Conservation (phyloP, 2,113 vertebrate genomes). For the Rhinopomastus cyanomelas region DNA sequence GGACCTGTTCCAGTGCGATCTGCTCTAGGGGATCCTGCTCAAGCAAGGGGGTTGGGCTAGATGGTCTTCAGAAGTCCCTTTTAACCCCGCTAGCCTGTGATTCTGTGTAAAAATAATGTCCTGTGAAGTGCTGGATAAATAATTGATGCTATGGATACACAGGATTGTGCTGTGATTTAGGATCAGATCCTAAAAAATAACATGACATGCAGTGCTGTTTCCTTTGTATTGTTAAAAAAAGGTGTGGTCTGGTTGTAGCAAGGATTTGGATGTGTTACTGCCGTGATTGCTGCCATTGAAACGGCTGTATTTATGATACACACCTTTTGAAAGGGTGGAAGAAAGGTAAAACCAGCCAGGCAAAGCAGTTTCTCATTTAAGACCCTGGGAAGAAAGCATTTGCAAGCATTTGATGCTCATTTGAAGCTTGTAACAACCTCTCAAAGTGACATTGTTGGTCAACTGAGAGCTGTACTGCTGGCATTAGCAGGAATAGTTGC, state of each 20-base stretch:
- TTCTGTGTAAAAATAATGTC: too few species aligned
- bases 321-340: neutral
- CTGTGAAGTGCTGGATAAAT: neutral
- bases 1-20: too few species aligned
- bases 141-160: neutral
- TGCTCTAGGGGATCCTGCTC: too few species aligned
- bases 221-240: neutral
- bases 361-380: neutral
- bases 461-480: neutral
- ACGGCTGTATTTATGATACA: neutral
- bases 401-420: rapidly evolving
- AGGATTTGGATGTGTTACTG: neutral
- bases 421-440: neutral
- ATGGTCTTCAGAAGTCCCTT: too few species aligned
- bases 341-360: neutral
- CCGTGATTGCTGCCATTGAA: neutral
- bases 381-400: neutral
- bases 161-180: neutral
- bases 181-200: neutral
- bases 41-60: too few species aligned
- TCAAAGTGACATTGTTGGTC: rapidly evolving
- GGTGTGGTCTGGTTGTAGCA: neutral
- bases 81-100: too few species aligned
- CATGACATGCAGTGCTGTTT: rapidly evolving
- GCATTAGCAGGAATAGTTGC: neutral